Percentiles rank a stretch among this genome's conserved stretches.
These are phyloP conservation scores for Pegea sp. DNA, from an alignment of 23 tunicate genomes.

Conservation along the genomic window DNA sequence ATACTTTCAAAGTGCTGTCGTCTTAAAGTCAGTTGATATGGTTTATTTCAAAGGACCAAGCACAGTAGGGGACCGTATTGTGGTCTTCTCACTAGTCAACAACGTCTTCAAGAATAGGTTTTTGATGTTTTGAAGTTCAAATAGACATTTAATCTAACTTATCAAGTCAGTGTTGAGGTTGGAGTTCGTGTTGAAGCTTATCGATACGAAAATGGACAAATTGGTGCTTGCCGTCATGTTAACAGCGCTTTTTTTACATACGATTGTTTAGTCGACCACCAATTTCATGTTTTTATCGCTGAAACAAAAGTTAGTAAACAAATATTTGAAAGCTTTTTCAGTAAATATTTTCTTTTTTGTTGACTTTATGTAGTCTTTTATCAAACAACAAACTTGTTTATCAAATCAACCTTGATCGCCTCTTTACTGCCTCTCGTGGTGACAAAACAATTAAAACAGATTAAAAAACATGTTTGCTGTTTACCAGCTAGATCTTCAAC, in stretches of 20 bases:
- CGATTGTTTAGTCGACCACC: too few species aligned
- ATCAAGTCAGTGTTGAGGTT: constrained; percentile 39
- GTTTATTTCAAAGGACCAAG: constrained; percentile 66
- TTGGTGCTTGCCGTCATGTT: constrained; percentile 43
- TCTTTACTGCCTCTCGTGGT: too few species aligned
- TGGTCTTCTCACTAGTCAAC: constrained; percentile 45
- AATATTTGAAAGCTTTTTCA: too few species aligned
- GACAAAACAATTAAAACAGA: too few species aligned
- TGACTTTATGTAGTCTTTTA: too few species aligned
- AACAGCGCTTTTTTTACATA: constrained; percentile 67
- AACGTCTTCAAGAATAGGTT: constrained; percentile 52
- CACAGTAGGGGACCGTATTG: constrained; percentile 71
- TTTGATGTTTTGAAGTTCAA: background rate
- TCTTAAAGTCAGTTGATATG: constrained; percentile 69
- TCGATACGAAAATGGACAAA: constrained; percentile 43
- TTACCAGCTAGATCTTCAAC: too few species aligned
- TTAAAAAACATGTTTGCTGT: too few species aligned
- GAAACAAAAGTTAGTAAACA: too few species aligned
- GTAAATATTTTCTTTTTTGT: too few species aligned
- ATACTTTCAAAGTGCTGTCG: constrained; percentile 9
- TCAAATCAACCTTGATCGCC: too few species aligned
- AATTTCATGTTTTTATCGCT: too few species aligned
- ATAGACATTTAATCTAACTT: background rate
- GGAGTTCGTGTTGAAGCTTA: constrained; percentile 84
- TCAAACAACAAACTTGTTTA: too few species aligned